Evolutionary conservation across 2,888 invertebrate species (phyloP), one percentile per base, ranked within the genome.

Genomic region (Melanostoma scalare): DNA sequence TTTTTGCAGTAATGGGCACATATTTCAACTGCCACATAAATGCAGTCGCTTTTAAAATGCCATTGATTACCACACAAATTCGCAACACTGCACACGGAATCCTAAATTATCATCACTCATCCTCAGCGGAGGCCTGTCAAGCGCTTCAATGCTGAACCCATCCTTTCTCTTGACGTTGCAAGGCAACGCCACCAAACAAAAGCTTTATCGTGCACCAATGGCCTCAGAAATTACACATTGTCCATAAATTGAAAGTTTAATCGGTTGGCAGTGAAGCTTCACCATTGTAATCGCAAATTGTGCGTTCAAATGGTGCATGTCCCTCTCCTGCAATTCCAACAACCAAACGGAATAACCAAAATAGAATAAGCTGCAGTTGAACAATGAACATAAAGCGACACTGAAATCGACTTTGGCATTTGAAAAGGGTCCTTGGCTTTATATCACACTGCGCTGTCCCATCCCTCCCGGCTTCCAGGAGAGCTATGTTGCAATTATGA

Each of bases 181-280:
- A 46, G 35, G 35, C 30, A 36, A 38, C 38, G 36, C 48, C 20
- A 48, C 61, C n/a, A 48, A 82, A 82, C 72, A 82, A 77, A 68
- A 78, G 82, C 73, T n/a, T 71, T 48, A 69, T 73, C 63, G 61
- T 56, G 78, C 82, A 69, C 56, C 77, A 77, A 73, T 78, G 60
- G 78, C 68, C 77, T 73, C 77, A 50, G 9, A 73, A 78, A 82
- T 73, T 78, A 69, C 82, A 63, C 82, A 73, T 78, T 82, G 82
- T 75, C 78, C 69, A 78, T 84, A 84, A 84, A 84, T 84, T 74
- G 78, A 74, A 84, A 78, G 84, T 74, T 84, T 78, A 84, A 84
- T 84, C 78, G 84, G 50, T 78, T 71, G 78, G 65, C 74, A 74
- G 78, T 40, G 40, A 67, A 56, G 82, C 52, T 77, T 69, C 48